A percentile compares a stretch with the other conserved stretches of the same genome.
Evolutionary conservation across 2,797 vertebrate genomes (phyloP).

Genomic region (Oreochromis grahami): DNA sequence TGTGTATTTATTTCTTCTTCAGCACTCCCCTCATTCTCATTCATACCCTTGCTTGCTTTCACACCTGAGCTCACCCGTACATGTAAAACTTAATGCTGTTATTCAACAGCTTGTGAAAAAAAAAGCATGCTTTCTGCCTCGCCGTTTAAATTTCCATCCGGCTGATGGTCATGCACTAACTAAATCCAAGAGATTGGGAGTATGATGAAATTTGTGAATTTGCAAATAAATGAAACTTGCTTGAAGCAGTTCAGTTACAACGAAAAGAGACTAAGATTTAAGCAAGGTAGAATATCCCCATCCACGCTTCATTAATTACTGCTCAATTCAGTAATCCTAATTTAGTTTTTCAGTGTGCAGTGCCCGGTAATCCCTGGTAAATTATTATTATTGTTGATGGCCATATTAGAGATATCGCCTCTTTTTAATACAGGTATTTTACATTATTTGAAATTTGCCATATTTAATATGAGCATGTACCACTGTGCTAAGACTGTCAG

Average conservation of each 20-base stretch:
- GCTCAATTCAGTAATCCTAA: background rate
- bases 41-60: background rate
- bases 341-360: background rate
- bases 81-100: background rate
- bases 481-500: background rate
- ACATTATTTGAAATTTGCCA: background rate
- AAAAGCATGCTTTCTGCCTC: background rate
- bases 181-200: conserved; percentile 1
- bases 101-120: background rate
- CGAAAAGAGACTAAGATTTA: background rate
- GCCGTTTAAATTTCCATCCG: conserved; percentile 1
- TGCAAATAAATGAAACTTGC: background rate
- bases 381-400: background rate
- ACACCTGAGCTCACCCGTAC: background rate
- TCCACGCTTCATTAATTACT: background rate
- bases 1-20: background rate
- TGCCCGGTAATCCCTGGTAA: background rate
- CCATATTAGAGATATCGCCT: background rate
- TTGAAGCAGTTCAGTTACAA: background rate
- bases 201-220: background rate
- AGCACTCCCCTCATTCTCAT: background rate
- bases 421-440: background rate
- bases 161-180: background rate
- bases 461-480: background rate
- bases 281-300: background rate